Evolutionary conservation across 2,888 invertebrate genomes (phyloP).

Genomic region (Cryptus armator): DNA sequence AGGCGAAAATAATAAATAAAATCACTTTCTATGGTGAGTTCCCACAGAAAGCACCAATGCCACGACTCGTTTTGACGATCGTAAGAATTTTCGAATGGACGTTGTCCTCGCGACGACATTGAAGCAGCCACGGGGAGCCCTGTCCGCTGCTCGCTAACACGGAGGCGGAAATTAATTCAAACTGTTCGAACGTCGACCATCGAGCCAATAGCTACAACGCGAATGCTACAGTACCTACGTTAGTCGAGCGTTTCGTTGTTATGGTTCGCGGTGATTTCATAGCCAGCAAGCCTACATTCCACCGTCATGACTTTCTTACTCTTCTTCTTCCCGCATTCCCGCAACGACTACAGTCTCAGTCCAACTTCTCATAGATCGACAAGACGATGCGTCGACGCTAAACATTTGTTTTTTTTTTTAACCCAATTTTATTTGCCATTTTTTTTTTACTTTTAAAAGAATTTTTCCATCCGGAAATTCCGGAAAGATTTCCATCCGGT

Average conservation of each 20-base stretch:
- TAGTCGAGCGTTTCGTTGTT: slow-evolving; percentile 54
- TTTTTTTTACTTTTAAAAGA: too few relatives aligned
- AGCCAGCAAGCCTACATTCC: slow-evolving; percentile 57
- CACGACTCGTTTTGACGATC: too few relatives aligned
- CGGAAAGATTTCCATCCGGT: too few relatives aligned
- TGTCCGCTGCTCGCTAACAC: slow-evolving; percentile 48
- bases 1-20: slow-evolving; percentile 51
- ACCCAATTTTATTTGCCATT: background rate
- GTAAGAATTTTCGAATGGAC: slow-evolving; percentile 30
- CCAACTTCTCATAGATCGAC: background rate
- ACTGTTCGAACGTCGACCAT: background rate
- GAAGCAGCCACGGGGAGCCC: slow-evolving; percentile 14
- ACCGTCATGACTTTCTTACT: slow-evolving; percentile 47
- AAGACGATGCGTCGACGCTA: too few relatives aligned
- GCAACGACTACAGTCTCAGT: background rate
- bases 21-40: slow-evolving; percentile 62
- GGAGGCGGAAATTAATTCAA: slow-evolving; percentile 65
- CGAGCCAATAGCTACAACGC: background rate
- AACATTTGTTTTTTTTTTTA: background rate
- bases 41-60: background rate
- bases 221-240: background rate
- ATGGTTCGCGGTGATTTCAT: slow-evolving; percentile 68
- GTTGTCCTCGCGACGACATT: slow-evolving; percentile 32
- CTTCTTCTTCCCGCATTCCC: background rate
- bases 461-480: too few relatives aligned